Percentiles rank a stretch among this genome's conserved stretches.
These are phyloP conservation scores for Piaya cayana DNA, from an alignment of 2,113 vertebrate species.

Conservation along the genomic window DNA sequence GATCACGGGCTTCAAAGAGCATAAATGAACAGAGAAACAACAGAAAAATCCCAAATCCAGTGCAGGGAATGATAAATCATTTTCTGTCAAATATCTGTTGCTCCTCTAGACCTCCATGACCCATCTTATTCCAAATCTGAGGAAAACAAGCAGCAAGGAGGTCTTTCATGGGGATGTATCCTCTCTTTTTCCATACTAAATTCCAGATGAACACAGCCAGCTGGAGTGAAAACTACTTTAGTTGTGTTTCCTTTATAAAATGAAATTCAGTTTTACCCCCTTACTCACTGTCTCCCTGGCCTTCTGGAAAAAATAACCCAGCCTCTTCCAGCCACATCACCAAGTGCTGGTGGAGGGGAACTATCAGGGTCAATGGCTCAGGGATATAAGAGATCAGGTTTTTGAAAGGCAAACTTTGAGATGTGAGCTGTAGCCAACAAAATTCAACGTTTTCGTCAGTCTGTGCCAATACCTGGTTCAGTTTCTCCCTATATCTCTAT, in stretches of 20 bases:
- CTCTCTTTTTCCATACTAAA: not conserved
- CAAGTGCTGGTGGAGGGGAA: not conserved
- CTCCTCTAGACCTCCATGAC: not conserved
- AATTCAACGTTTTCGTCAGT: not conserved
- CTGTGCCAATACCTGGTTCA: not conserved
- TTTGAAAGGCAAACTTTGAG: not conserved
- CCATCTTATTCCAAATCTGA: not conserved
- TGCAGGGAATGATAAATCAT: not conserved
- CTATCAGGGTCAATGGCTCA: rapidly evolving
- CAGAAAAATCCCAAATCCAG: not conserved
- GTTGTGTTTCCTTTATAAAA: not conserved
- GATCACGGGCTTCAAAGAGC: not conserved
- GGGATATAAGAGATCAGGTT: not conserved
- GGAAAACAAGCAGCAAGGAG: not conserved
- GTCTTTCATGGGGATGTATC: not conserved
- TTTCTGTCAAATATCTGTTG: not conserved
- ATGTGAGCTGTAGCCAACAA: not conserved
- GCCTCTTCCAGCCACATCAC: not conserved
- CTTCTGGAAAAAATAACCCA: not conserved
- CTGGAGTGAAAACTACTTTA: not conserved
- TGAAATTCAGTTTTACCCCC: not conserved
- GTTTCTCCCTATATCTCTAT: not conserved
- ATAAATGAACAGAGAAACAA: not conserved
- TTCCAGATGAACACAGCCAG: not conserved
- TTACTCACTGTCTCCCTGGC: not conserved